Evolutionary conservation across 1,140 invertebrate species (phyloP).

Genomic region (Cydia pomonella): DNA sequence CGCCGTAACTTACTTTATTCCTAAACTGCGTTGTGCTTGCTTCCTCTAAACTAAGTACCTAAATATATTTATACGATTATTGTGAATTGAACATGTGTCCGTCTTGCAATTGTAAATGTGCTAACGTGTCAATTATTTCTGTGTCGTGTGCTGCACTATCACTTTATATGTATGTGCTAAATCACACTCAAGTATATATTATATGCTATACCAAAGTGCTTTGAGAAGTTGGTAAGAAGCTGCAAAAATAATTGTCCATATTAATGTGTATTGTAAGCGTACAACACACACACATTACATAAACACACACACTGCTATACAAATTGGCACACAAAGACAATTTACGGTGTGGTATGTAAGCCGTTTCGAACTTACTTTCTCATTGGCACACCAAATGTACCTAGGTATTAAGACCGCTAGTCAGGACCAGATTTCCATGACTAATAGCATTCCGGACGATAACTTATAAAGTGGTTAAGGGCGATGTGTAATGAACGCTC

Average conservation of each 20-base stretch:
- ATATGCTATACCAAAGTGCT: neutral
- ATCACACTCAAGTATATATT: neutral
- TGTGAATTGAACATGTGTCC: conserved; percentile 38
- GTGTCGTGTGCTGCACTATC: conserved; percentile 3
- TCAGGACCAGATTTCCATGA: too few relatives aligned
- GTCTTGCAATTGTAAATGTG: conserved; percentile 46
- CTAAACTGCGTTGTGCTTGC: conserved; percentile 43
- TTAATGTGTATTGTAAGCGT: too few relatives aligned
- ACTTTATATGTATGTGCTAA: conserved; percentile 41
- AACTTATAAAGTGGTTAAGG: too few relatives aligned
- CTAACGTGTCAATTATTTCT: conserved; percentile 58
- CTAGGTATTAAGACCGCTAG: too few relatives aligned
- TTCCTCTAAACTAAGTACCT: conserved; percentile 31
- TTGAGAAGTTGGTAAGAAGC: neutral
- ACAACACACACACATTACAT: too few relatives aligned
- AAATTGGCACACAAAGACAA: too few relatives aligned
- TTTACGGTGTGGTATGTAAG: too few relatives aligned
- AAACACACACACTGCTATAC: too few relatives aligned
- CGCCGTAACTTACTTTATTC: conserved; percentile 43
- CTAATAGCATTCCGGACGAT: too few relatives aligned
- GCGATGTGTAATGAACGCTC: too few relatives aligned
- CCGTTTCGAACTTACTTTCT: too few relatives aligned
- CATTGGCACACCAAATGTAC: too few relatives aligned
- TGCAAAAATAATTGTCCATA: neutral
- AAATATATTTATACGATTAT: conserved; percentile 23